Conservation (phyloP, 2,888 invertebrate genomes). For the Drosophila mimetica region DNA sequence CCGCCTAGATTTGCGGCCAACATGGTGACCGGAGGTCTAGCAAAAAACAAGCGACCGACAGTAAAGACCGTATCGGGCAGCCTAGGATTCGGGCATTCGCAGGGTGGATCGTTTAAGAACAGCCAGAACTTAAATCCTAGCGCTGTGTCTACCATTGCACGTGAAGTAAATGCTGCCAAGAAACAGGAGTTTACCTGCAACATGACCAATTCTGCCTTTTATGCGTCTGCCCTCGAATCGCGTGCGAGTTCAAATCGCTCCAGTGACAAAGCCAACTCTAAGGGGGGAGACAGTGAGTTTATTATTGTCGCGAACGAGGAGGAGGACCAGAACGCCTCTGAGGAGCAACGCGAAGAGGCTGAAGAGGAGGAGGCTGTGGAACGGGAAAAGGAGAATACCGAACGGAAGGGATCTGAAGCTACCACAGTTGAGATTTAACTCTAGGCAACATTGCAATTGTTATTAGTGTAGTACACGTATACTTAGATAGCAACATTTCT, state of each 20-base stretch:
- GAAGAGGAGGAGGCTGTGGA: conserved; percentile 21
- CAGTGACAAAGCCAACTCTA: neutral
- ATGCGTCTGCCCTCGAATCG: conserved; percentile 19
- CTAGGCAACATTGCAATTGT: conserved; percentile 28
- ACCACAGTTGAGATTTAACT: conserved; percentile 17
- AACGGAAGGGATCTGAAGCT: neutral
- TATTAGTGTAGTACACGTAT: conserved; percentile 12
- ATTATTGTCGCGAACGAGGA: neutral
- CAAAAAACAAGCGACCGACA: neutral
- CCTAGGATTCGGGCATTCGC: conserved; percentile 43
- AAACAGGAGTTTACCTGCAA: conserved; percentile 40
- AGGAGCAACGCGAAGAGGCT: conserved; percentile 7
- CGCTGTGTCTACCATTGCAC: conserved; percentile 53
- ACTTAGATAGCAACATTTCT: neutral
- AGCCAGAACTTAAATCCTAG: conserved; percentile 46
- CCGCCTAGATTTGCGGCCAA: neutral
- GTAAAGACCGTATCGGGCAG: neutral
- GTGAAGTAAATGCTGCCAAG: conserved; percentile 53
- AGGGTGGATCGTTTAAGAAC: conserved; percentile 3
- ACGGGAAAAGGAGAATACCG: conserved; percentile 6
- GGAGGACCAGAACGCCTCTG: neutral
- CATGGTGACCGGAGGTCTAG: conserved; percentile 6
- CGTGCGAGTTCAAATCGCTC: no score
- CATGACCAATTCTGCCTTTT: conserved; percentile 49
- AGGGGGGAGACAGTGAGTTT: neutral